These are phyloP conservation scores for Margarornis squamiger DNA, from an alignment of 2,797 vertebrate species.

Conservation along the genomic window DNA sequence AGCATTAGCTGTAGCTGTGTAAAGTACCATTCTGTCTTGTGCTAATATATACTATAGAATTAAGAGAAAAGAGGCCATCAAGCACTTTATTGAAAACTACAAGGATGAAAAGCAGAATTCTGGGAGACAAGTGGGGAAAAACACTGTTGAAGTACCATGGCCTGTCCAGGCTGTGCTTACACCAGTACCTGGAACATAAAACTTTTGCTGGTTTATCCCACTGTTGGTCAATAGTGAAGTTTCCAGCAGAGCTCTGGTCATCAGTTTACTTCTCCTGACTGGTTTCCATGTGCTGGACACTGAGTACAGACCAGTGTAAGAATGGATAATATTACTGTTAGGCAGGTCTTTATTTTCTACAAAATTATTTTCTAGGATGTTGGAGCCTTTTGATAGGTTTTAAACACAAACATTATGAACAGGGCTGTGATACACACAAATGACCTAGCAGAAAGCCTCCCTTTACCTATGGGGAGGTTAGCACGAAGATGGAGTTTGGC, in stretches of 20 bases:
- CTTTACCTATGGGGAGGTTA: not conserved
- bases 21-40: not conserved
- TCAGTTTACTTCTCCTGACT: not conserved
- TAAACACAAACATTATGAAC: not conserved
- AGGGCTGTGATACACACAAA: not conserved
- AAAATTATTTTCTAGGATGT: not conserved
- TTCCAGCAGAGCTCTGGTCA: not conserved
- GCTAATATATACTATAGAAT: not conserved
- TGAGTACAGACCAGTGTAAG: not conserved
- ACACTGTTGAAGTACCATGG: not conserved
- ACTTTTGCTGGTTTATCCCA: not conserved
- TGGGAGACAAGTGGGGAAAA: not conserved
- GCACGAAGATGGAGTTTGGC: not conserved
- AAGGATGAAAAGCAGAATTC: not conserved
- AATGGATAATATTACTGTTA: not conserved
- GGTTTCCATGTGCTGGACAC: not conserved
- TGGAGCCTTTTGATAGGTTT: not conserved
- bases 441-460: not conserved
- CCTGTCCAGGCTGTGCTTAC: not conserved
- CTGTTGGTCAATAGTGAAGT: not conserved
- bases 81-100: not conserved
- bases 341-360: not conserved
- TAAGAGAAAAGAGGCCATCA: not conserved
- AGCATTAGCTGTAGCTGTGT: not conserved
- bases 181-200: not conserved